A percentile compares a stretch with the other conserved stretches of the same genome.
Conservation (phyloP, 2,113 vertebrate genomes). For the Chlamydotis undulata region DNA sequence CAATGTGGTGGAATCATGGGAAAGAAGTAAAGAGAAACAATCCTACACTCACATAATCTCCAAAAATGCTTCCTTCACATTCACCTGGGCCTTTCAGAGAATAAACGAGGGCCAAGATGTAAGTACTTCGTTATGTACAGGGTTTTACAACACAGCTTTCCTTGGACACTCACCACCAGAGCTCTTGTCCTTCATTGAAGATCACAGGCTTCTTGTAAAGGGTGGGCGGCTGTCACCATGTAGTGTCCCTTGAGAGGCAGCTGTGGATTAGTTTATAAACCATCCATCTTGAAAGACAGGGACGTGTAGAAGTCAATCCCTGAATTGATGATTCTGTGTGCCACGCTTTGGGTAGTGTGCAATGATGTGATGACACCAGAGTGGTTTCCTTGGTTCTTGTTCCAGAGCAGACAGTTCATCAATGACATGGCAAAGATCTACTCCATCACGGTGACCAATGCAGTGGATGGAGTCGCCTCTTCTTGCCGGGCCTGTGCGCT, state of each 20-base stretch:
- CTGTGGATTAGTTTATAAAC: neutral
- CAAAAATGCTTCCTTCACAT: slow-evolving; percentile 91
- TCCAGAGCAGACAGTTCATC: slow-evolving; percentile 84
- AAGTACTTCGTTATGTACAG: slow-evolving; percentile 61
- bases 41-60: slow-evolving; percentile 90
- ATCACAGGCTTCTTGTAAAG: neutral
- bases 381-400: slow-evolving; percentile 46
- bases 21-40: slow-evolving; percentile 88
- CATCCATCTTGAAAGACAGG: neutral
- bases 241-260: neutral
- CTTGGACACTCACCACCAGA: neutral
- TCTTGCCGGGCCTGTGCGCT: slow-evolving; percentile 89
- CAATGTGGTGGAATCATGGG: slow-evolving; percentile 95
- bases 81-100: slow-evolving; percentile 98
- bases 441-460: slow-evolving; percentile 89
- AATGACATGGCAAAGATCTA: slow-evolving; percentile 92
- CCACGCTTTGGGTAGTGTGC: neutral
- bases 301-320: fast-evolving
- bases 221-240: neutral
- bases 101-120: slow-evolving; percentile 91
- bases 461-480: slow-evolving; percentile 87
- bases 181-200: neutral
- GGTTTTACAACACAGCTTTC: neutral
- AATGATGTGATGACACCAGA: neutral
- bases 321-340: neutral